Evolutionary conservation across 2,888 invertebrate species (phyloP).

Genomic region (Aromia moschata): DNA sequence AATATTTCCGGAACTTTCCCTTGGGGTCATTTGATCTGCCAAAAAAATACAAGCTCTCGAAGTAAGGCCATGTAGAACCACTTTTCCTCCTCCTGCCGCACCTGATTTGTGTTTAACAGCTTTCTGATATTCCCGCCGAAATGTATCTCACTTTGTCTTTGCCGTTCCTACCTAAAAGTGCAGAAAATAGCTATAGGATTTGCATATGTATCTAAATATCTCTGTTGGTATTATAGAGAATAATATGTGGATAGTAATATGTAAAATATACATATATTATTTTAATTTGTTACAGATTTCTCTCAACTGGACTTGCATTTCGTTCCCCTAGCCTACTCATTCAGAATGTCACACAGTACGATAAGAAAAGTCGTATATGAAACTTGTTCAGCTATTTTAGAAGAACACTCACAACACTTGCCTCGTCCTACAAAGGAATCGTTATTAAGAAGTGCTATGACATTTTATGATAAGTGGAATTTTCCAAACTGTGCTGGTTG

Average conservation of each 20-base stretch:
- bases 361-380: conserved; percentile 37
- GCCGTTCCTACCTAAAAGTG: conserved; percentile 13
- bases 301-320: conserved; percentile 42
- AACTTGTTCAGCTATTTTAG: conserved; percentile 45
- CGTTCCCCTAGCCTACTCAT: conserved; percentile 38
- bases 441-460: conserved; percentile 11
- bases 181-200: conserved; percentile 9
- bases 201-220: conserved; percentile 3
- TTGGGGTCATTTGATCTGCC: conserved; percentile 15
- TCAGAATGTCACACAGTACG: conserved; percentile 43
- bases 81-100: conserved; percentile 19
- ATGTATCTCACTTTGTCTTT: conserved; percentile 15
- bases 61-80: conserved; percentile 17
- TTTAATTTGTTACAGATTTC: conserved; percentile 40
- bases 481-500: conserved; percentile 33
- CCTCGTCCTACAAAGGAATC: conserved; percentile 35
- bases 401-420: conserved; percentile 40
- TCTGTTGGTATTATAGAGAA: not conserved
- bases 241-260: not conserved
- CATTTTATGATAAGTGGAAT: conserved; percentile 26
- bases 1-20: conserved; percentile 13
- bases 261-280: not conserved
- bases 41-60: conserved; percentile 14
- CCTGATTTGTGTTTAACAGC: conserved; percentile 6
- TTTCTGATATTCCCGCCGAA: conserved; percentile 27